These are phyloP conservation scores for Platycheirus albimanus DNA, from an alignment of 2,888 invertebrate genomes.

Conservation along the genomic window DNA sequence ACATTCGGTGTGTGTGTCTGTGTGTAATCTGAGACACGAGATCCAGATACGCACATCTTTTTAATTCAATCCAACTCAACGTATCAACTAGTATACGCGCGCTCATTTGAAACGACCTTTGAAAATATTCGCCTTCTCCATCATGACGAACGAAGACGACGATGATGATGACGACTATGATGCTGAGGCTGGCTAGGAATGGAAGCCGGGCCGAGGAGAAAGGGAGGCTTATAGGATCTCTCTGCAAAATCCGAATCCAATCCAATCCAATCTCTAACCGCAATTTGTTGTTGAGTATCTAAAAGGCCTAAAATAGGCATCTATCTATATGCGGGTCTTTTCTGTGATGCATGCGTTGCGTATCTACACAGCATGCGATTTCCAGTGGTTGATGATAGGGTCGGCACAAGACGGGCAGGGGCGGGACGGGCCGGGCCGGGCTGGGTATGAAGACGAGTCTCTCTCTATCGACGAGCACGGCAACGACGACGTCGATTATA, in stretches of 20 bases:
- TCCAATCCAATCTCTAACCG: slow-evolving; percentile 64
- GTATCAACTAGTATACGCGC: slow-evolving; percentile 54
- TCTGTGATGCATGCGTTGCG: slow-evolving; percentile 46
- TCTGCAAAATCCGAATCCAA: slow-evolving; percentile 40
- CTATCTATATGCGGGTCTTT: slow-evolving; percentile 49
- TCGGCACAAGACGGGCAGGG: too few relatives aligned
- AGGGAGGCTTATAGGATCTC: slow-evolving; percentile 61
- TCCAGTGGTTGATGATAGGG: slow-evolving; percentile 23
- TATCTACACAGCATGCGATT: slow-evolving; percentile 39
- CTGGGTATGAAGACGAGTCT: slow-evolving; percentile 10
- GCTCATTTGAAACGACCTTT: slow-evolving; percentile 75
- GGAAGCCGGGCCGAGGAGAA: slow-evolving; percentile 27
- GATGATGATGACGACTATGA: slow-evolving; percentile 22
- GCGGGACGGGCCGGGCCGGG: neutral
- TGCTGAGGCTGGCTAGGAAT: too few relatives aligned
- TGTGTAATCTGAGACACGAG: slow-evolving; percentile 58
- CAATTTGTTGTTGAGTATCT: slow-evolving; percentile 66
- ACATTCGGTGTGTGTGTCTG: neutral
- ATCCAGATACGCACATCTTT: slow-evolving; percentile 46
- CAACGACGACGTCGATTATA: slow-evolving; percentile 32
- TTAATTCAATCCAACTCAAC: slow-evolving; percentile 10
- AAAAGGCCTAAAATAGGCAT: slow-evolving; percentile 69
- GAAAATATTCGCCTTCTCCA: slow-evolving; percentile 75
- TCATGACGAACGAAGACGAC: slow-evolving; percentile 13
- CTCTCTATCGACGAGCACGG: slow-evolving; percentile 44